Conservation (phyloP, 35 echinoderm and acorn worm genomes). For the Heliocidaris erythrogramma region DNA sequence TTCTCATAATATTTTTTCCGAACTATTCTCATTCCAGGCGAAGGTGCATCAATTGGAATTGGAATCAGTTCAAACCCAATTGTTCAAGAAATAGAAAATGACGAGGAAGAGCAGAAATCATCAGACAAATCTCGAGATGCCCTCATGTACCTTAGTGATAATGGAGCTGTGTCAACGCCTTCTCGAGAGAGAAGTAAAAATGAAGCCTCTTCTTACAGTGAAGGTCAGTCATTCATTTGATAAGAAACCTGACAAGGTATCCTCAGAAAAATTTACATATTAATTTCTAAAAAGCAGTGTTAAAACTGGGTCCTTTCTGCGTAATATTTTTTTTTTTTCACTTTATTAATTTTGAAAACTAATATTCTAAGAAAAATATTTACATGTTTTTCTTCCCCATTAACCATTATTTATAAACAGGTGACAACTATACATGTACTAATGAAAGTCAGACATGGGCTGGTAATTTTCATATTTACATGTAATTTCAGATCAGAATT, state of each 20-base stretch:
- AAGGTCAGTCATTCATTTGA: conserved; percentile 55
- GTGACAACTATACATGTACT: too few species aligned
- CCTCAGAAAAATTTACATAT: too few species aligned
- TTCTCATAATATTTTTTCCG: not conserved
- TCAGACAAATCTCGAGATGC: conserved; percentile 61
- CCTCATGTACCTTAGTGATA: conserved; percentile 81
- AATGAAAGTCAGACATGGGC: too few species aligned
- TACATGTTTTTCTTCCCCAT: too few species aligned
- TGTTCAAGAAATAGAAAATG: conserved; percentile 75
- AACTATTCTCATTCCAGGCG: conserved; percentile 58
- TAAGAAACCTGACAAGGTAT: too few species aligned
- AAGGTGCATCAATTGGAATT: conserved; percentile 78
- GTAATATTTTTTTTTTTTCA: not conserved
- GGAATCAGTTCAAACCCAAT: conserved; percentile 77
- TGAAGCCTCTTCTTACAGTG: conserved; percentile 61
- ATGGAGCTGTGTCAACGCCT: conserved; percentile 74
- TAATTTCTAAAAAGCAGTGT: too few species aligned
- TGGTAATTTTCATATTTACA: too few species aligned
- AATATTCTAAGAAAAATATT: too few species aligned
- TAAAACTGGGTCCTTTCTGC: not conserved
- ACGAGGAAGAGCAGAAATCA: conserved; percentile 65
- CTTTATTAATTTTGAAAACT: not conserved
- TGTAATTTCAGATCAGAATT: too few species aligned
- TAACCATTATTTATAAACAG: too few species aligned
- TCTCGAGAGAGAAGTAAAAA: not conserved